Conservation (phyloP, 35 echinoderm and acorn worm genomes). For the Diadema setosum region DNA sequence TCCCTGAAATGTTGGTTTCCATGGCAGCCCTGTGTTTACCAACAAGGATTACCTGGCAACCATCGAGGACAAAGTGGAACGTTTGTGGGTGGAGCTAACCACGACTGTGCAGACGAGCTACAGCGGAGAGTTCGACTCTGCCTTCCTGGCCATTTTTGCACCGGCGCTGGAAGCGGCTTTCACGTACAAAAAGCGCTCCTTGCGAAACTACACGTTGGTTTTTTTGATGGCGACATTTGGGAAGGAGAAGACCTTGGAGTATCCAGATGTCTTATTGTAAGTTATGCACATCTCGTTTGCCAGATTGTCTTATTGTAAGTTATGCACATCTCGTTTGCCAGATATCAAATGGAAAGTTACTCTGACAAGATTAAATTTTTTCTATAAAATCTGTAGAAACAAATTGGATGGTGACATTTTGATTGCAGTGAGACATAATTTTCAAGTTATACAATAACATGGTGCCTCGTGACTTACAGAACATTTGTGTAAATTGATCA, state of each 20-base stretch:
- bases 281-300: no score
- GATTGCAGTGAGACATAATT: no score
- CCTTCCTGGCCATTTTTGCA: constrained; percentile 36
- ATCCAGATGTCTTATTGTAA: constrained; percentile 73
- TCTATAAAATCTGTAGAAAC: no score
- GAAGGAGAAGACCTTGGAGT: constrained; percentile 37
- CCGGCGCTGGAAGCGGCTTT: constrained; percentile 70
- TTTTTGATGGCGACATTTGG: constrained; percentile 94
- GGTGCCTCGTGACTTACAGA: no score
- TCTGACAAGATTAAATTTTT: no score
- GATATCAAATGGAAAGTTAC: no score
- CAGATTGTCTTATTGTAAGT: no score
- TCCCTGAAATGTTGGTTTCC: no score
- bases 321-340: no score
- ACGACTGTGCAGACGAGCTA: constrained; percentile 73
- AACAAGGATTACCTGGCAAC: neutral
- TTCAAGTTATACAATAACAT: no score
- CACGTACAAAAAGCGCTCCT: constrained; percentile 32
- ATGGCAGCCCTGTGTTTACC: neutral
- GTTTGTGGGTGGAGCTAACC: constrained; percentile 78
- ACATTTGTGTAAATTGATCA: no score
- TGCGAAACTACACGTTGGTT: constrained; percentile 70
- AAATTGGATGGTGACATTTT: no score
- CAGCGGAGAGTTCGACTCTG: constrained; percentile 45
- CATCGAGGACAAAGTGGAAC: constrained; percentile 73